Base-by-base conservation (phyloP, 2,888 invertebrate genomes). In the Muschampia plurimacula region DNA sequence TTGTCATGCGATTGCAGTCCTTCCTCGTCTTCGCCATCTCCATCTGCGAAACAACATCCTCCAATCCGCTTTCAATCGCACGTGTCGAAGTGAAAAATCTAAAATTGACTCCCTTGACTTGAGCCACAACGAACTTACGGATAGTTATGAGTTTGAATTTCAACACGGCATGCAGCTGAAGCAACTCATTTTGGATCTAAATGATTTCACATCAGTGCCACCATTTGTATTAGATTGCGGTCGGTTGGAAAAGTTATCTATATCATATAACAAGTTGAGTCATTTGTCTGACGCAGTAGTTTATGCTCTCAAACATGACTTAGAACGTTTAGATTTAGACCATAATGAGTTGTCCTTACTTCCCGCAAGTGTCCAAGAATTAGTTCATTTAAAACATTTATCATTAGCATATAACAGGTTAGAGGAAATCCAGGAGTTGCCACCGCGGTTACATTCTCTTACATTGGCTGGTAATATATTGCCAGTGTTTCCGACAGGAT, bases 341-440 rank as follows among this genome's bases (percentile, higher is more conserved):
- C 96, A 97, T 77, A 98, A 98, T 79, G 95, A 96, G 69, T 86
- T 98, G 49, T 87, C 87, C 3, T 84, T 86, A 2, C 93, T 97
- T 49, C 97, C 97, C 0, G 88, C 85, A 2, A 96, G 96, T 0
- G 86, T 97, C 9, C 93, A 91, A 55, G 92, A 93, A 32, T 85
- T 98, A 64, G 91, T 89, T 49, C 94, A 95, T 57, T 86, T 98
- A 55, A 96, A 96, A 74, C 97, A 97, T 82, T 90, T 98, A 13
- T 97, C 97, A 79, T 87, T 97, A n/a, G 96, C 97, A 0, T 96
- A 97, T 77, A 98, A 98, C 86, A 95, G 94, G 41, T 95, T 98
- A 52, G 93, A 90, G 22, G 95, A 96, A 75, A 88, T 84, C 12
- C 67, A 69, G 5, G 77, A 79, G 7, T 91, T 96, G 55, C 96